Evolutionary conservation across 2,113 vertebrate genomes (phyloP), one percentile per base, ranked within the genome.

Genomic region (Pycnonotus jocosus): DNA sequence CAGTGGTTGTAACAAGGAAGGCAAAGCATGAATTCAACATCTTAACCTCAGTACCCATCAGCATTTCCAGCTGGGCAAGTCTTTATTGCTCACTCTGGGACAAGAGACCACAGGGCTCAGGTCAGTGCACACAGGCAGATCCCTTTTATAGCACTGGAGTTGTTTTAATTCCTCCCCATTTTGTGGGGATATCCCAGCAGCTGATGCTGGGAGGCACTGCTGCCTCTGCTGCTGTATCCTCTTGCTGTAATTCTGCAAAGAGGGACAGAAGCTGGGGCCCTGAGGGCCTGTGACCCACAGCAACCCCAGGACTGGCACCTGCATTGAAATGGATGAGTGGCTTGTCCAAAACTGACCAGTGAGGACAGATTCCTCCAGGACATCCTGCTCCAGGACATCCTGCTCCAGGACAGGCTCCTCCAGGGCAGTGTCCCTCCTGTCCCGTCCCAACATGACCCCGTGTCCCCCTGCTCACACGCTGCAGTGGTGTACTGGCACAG

Each of bases 361-460:
- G 42, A 71, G 73, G 31, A 45, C 60, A 65, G 51, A 8, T 3
- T 35, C 14, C 53, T 38, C 38, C 38, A 38, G 42, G 22, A 22
- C 16, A 57, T 33, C 11, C 27, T 17, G 16, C 27, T 30, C 15
- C 27, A 30, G 42, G 22, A 22, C 16, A 57, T 33, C 11, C 27
- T 17, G 16, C 27, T 30, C 15, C 27, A 51, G 50, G 25, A 53
- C 28, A 53, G 51, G 6, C 8, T 22, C 20, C 54, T 33, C 33
- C 56, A 57, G 56, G 24, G 16, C 20, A 56, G n/a, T 0, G 0
- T 17, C 27, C 24, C 44, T 74, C 58, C 15, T 9, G 12, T 15
- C 23, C 64, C n/a, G 25, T 56, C 37, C 0, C 4, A 15, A 1
- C 20, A 0, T 0, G 7, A 10, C 56, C n/a, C 7, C 0, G 1